Base-by-base conservation (phyloP, 2,797 vertebrate species). In the Falco berigora region DNA sequence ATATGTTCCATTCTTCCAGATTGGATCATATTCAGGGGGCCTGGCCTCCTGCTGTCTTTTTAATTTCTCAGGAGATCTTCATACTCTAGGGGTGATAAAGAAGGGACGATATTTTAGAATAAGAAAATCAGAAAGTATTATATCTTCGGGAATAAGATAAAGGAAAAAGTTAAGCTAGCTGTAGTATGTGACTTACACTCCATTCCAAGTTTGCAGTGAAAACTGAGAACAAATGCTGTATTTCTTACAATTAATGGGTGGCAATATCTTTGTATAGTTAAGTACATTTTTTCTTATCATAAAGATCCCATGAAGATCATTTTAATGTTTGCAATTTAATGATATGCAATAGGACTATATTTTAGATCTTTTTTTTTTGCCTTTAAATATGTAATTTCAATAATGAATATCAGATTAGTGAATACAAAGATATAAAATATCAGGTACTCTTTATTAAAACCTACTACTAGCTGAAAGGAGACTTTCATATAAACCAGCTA, bases 231-330 rank as follows among this genome's bases (percentile, higher is more conserved):
- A 90, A 63, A 94, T 74, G 13, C 4, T 24, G 9, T 50, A 61
- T 91, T 76, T 95, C 47, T 95, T 83, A 16, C 18, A 86, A 74
- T 22, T 74, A 93, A 86, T 68, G n/a, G 32, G 27, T 38, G 56
- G 40, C 22, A 92, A 92, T 76, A 92, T 61, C 32, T 96, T 76
- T 86, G 18, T 27, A 25, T 83, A 85, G 78, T 94, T 94, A 90
- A 5, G 5, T 76, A 84, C 34, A 88, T 8, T 73, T 95, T 95
- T 94, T 89, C 12, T 83, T 83, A 82, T 53, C 44, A 86, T 56
- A 88, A 96, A 91, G 87, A 86, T 76, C 34, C 90, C 58, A 88
- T 46, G 8, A 73, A 88, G 86, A 81, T 58, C 15, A 69, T 91
- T 96, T 68, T 56, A 86, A 58, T 86, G 11, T 76, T 94, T 75